Base-by-base conservation (phyloP, 2,797 vertebrate genomes). In the Aselliscus stoliczkanus region DNA sequence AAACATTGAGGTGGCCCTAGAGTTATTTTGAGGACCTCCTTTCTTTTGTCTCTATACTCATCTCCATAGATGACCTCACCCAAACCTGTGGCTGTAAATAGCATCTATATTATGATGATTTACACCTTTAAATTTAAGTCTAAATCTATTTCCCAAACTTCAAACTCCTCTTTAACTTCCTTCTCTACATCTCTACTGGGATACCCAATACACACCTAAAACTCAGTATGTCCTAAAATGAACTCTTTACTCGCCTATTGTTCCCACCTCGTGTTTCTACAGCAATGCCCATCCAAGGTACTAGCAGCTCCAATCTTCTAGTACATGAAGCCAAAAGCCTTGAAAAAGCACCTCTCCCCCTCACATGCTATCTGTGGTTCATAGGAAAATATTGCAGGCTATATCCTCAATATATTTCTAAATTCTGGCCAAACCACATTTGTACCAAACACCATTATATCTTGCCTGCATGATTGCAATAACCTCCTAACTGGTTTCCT, bases 1-100 rank as follows among this genome's bases (percentile, higher is more conserved):
- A 76, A 72, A 64, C 17, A 44, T 0, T 15, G 1, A 54, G 44
- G 3, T 7, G 0, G 0, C 2, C 27, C 7, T n/a, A 27, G 1
- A 1, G n/a, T 17, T 82, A 73, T 3, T 29, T 20, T 65, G 50
- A 93, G 14, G 17, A 44, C 3, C 6, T 58, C 17, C 39, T 69
- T 7, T 23, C 25, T 23, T 54, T 3, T 58, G 7, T 52, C 1
- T 85, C 1, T 67, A 47, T 11, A 54, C 14, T 75, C 17, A 27
- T 60, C 17, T 75, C 18, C 17, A 62, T 21, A 50, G 18, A 67
- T 14, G 12, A 60, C 39, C n/a, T 13, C 18, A 7, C 69, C 5
- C 31, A 96, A 42, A 73, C 8, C 7, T 52, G n/a, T 27, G 34
- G 17, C 10, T 90, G 15, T 60, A 50, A 44, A 62, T 1, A 80